Evolutionary conservation across 2,797 vertebrate species (phyloP), one percentile per base, ranked within the genome.

Genomic region (Salarias fasciatus): DNA sequence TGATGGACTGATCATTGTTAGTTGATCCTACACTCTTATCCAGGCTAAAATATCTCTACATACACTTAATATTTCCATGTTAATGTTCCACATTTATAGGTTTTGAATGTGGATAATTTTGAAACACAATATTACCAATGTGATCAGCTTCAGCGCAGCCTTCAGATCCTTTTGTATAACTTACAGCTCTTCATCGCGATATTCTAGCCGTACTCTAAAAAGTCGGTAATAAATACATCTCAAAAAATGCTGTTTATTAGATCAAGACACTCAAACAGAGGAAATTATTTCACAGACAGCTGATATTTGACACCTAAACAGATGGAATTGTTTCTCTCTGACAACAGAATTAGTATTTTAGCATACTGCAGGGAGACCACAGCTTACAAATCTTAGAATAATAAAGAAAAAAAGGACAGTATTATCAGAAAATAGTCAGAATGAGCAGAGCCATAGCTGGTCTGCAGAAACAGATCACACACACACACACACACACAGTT

Each of bases 261-360:
- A 68, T 53, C 40, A 30, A 61, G 12, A 54, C 30, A 14, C 33
- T 51, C 9, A 37, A 48, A 59, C 7, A 55, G 30, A 40, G 56
- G 11, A 1, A 24, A 31, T 44, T 9, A 44, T 44, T 52, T 30
- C 33, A 38, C 10, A 36, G 24, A 56, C 30, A 38, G 42, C 57
- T 53, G 31, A 33, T 31, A 48, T 43, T 60, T 63, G 11, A 5
- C 42, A 11, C 46, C 9, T 4, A 15, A 50, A 43, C 35, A 37
- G n/a, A 35, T 65, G 42, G 12, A 10, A 15, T 30, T 11, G 8
- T 38, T 36, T 12, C 47, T 31, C 24, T 30, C 10, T n/a, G 14
- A 28, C 8, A 43, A 13, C 40, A 13, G n/a, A n/a, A n/a, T n/a
- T n/a, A n/a, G n/a, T n/a, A n/a, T 42, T 42, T 10, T 24, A 15